Conservation (phyloP, 2,113 vertebrate genomes). For the Panthera tigris region DNA sequence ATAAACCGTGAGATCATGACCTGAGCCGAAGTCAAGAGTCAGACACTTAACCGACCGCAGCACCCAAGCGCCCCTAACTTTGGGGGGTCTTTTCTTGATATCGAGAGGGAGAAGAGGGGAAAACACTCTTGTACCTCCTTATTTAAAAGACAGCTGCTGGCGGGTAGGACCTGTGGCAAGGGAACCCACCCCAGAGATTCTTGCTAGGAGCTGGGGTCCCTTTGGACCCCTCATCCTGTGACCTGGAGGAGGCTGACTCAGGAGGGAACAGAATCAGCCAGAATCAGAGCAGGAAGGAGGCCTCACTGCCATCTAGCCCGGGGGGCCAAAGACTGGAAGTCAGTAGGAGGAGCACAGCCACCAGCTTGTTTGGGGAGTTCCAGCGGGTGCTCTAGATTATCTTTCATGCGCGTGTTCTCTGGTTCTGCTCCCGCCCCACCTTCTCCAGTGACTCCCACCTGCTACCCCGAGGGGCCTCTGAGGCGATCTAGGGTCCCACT, state of each 20-base stretch:
- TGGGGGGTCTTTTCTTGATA: not conserved
- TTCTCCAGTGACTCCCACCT: not conserved
- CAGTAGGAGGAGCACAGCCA: not conserved
- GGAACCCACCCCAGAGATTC: not conserved
- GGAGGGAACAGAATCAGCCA: not conserved
- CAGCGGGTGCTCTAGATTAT: accelerated
- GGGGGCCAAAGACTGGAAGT: not conserved
- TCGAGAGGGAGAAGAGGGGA: not conserved
- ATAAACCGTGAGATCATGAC: too few relatives aligned
- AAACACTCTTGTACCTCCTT: not conserved
- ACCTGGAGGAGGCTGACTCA: not conserved
- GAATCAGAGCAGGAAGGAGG: not conserved
- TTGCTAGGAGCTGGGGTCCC: not conserved
- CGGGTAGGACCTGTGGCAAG: not conserved
- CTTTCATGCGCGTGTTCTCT: not conserved
- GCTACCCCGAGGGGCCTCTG: not conserved
- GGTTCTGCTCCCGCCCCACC: not conserved
- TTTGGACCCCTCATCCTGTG: not conserved
- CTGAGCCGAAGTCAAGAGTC: too few relatives aligned
- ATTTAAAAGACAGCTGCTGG: not conserved
- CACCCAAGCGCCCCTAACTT: too few relatives aligned
- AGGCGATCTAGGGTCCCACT: not conserved
- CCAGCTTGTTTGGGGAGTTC: not conserved
- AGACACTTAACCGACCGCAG: too few relatives aligned
- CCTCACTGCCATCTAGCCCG: not conserved